Base-by-base conservation (phyloP, 37 sponge, comb jelly and placozoan genomes). In the Beroe forskalii region DNA sequence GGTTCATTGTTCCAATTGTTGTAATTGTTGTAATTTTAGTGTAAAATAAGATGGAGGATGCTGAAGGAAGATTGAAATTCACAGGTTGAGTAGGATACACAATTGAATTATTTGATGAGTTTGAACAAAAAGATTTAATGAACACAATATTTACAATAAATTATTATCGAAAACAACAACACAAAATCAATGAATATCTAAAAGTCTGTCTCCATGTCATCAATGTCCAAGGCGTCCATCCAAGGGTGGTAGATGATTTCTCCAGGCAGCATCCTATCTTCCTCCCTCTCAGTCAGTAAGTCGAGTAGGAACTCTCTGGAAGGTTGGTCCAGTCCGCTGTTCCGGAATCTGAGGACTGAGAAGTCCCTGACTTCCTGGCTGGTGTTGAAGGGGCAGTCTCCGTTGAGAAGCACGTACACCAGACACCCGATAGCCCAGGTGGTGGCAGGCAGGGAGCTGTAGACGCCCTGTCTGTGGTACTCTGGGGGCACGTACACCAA, bases 361-460 rank as follows among this genome's bases (percentile, higher is more conserved):
- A 42, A 42, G 37, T 80, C 55, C 40, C 24, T 38, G 28, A 80
- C 86, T 44, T 80, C 55, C 27, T 25, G n/a, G 22, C 4, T 44
- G n/a, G 44, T 80, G 27, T 35, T 14, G 55, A 80, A 80, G 27
- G 86, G 86, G 40, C 86, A 43, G 86, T 80, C 86, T 33, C 86
- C 86, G 86, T 80, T 80, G 48, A 80, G 55, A 9, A 80, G 86
- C n/a, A 41, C 25, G 86, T 80, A 80, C 25, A 37, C 86, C 31
- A 80, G 86, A 44, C 86, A 80, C 30, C 86, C 86, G 35, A 80
- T 33, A 12, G 40, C 40, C 76, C 76, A 72, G 76, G 76, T 72
- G 2, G 40, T 72, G 40, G 40, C 38, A 32, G 76, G 76, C 8
- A 72, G 40, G 40, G 76, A 32, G 8, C 23, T 1, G 76, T 72